These are phyloP conservation scores for Aethes cnicana DNA, from an alignment of 2,888 invertebrate genomes.

Conservation along the genomic window DNA sequence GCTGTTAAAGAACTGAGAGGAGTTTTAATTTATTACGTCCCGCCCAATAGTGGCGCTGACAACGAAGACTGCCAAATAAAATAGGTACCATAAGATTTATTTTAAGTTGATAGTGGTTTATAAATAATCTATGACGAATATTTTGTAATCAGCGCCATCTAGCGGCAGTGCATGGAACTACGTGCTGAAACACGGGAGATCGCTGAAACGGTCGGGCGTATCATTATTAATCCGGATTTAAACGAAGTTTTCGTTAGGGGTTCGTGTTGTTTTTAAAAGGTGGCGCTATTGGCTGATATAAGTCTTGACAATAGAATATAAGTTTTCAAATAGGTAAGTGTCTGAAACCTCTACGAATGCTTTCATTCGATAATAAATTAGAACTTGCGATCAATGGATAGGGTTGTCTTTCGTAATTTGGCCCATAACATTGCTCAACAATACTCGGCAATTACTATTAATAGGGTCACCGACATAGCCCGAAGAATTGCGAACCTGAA, in stretches of 20 bases:
- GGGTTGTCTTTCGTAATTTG: no score
- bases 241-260: constrained; percentile 4
- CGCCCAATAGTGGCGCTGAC: constrained; percentile 21
- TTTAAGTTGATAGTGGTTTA: constrained; percentile 37
- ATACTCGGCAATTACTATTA: no score
- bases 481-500: no score
- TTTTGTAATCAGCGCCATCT: constrained; percentile 39
- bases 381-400: no score
- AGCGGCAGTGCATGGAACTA: constrained; percentile 16
- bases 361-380: no score
- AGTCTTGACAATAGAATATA: neutral
- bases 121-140: constrained; percentile 22
- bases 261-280: neutral
- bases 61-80: constrained; percentile 43
- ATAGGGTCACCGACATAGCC: no score
- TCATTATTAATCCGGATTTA: neutral
- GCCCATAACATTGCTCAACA: no score
- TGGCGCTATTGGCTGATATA: neutral
- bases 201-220: neutral
- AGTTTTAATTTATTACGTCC: constrained; percentile 7
- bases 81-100: constrained; percentile 37
- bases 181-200: neutral
- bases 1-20: no score
- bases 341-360: no score
- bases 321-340: no score